Base-by-base conservation (phyloP, 2,797 vertebrate genomes). In the Diplodus sargus region DNA sequence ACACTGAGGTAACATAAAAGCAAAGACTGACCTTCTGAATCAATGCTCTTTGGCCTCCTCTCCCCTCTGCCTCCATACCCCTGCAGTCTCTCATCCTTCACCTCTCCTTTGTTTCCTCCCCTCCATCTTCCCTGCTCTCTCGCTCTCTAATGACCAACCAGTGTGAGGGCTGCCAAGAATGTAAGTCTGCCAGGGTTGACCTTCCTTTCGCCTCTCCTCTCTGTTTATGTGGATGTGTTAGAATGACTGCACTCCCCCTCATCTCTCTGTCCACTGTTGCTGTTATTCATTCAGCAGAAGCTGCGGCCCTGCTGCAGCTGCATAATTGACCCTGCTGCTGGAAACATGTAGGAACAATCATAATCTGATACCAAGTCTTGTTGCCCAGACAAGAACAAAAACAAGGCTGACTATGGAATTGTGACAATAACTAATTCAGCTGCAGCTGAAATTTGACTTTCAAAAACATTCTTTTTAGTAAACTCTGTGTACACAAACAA, bases 181-280 rank as follows among this genome's bases (percentile, higher is more conserved):
- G 79, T 34, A 59, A 85, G 85, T 77, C 79, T 82, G 79, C 83
- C 84, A 81, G 59, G 72, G 79, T 59, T 92, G 91, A 91, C 92
- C 90, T 92, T 92, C 84, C 76, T 30, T 84, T 89, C 73, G 80
- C 87, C 90, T 89, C 81, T 64, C 47, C 64, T 86, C 87, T 66
- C 3, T 62, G 72, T 90, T 81, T 82, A 45, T 85, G 81, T 84
- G 84, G 75, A 86, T 70, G 83, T 82, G 87, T 75, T 63, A 83
- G 84, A 88, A 67, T 67, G 81, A 81, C 83, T 53, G 70, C 42
- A 0, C 76, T 43, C 77, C 74, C 66, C 79, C 78, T 56, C 81
- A 16, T 34, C 66, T 60, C 63, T 69, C 76, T 7, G 45, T 63
- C 68, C 53, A 58, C 81, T 60, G 78, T 73, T 67, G 70, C 30